Evolutionary conservation across 2,888 invertebrate species (phyloP).

Genomic region (Polyommatus iphigenia): DNA sequence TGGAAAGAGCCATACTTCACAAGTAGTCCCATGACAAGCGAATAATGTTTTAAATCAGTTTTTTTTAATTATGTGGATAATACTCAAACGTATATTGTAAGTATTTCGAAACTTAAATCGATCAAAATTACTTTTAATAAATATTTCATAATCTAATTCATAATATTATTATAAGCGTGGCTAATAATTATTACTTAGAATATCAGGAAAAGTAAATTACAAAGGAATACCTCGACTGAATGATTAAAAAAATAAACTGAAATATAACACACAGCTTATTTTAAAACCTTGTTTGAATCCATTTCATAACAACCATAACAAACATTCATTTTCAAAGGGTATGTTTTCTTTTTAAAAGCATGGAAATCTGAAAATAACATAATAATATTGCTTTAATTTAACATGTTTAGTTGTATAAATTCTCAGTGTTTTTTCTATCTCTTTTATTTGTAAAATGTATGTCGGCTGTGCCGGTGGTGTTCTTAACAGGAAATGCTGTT

Average conservation of each 20-base stretch:
- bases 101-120: neutral
- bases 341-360: neutral
- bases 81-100: neutral
- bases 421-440: neutral
- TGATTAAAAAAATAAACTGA: neutral
- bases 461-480: neutral
- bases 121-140: too few relatives aligned
- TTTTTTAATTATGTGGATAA: neutral
- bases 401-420: neutral
- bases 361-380: neutral
- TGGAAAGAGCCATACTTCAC: too few relatives aligned
- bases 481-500: neutral
- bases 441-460: neutral
- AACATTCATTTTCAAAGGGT: constrained; percentile 4
- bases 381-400: constrained; percentile 6
- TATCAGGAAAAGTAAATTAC: neutral
- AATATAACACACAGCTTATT: constrained; percentile 5
- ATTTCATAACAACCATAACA: neutral
- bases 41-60: too few relatives aligned
- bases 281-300: constrained; percentile 5
- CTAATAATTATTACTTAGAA: neutral
- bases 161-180: too few relatives aligned
- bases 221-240: neutral
- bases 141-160: too few relatives aligned
- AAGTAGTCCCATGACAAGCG: too few relatives aligned